Evolutionary conservation across 1,140 invertebrate species (phyloP).

Genomic region (Eupeodes corollae): DNA sequence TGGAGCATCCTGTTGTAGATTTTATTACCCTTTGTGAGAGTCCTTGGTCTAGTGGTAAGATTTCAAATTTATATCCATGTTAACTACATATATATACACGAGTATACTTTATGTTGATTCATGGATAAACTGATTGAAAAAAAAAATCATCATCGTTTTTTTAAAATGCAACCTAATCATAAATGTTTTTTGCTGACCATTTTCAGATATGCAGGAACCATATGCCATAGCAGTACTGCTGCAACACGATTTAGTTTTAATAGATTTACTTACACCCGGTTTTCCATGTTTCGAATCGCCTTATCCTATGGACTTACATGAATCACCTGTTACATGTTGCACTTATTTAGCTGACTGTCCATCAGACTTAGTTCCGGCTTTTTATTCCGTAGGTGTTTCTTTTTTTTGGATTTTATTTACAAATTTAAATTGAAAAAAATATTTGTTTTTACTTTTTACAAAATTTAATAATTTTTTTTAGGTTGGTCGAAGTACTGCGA

Average conservation of each 20-base stretch:
- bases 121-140: background rate
- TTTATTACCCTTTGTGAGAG: slow-evolving; percentile 92
- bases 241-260: slow-evolving; percentile 95
- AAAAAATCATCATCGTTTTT: too few relatives aligned
- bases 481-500: slow-evolving; percentile 43
- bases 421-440: slow-evolving; percentile 1
- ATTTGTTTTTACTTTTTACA: background rate
- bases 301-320: slow-evolving; percentile 98
- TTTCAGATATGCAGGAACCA: slow-evolving; percentile 86
- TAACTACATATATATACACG: too few relatives aligned
- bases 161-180: background rate
- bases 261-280: slow-evolving; percentile 86
- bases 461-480: slow-evolving; percentile 2
- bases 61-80: too few relatives aligned
- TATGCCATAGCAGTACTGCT: slow-evolving; percentile 94
- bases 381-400: slow-evolving; percentile 54
- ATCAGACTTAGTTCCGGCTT: slow-evolving; percentile 84
- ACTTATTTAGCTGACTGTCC: slow-evolving; percentile 95
- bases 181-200: background rate
- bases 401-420: background rate
- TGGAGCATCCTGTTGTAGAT: slow-evolving; percentile 97
- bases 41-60: slow-evolving; percentile 79
- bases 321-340: slow-evolving; percentile 92
- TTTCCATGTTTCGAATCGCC: slow-evolving; percentile 99
- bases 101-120: background rate